These are phyloP conservation scores for Naja naja DNA, from an alignment of 2,113 vertebrate genomes.

Conservation along the genomic window DNA sequence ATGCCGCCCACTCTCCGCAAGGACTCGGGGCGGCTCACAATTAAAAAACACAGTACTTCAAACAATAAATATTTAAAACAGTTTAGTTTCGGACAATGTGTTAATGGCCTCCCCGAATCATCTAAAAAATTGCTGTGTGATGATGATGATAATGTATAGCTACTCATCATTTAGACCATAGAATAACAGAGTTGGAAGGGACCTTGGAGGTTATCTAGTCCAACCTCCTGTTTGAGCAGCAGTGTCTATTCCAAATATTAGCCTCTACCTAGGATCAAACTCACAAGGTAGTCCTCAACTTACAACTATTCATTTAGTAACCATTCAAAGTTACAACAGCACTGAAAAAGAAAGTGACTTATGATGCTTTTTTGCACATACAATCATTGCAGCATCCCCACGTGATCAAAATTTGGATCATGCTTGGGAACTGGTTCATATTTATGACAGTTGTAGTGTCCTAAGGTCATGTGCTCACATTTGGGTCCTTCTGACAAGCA, in stretches of 20 bases:
- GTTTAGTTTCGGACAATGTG: background rate
- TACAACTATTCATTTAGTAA: background rate
- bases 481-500: background rate
- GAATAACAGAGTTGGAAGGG: no score
- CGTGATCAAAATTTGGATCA: background rate
- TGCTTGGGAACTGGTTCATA: background rate
- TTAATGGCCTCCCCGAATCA: background rate
- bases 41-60: no score
- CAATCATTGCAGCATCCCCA: background rate
- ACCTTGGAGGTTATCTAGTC: no score
- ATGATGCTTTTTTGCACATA: background rate
- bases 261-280: no score
- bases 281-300: background rate
- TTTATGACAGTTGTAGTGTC: background rate
- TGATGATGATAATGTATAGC: background rate
- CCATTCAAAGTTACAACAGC: background rate
- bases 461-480: background rate
- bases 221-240: no score
- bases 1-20: no score
- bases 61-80: no score
- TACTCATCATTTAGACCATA: no score
- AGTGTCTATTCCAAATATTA: no score
- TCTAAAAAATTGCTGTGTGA: background rate
- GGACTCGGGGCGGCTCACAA: no score
- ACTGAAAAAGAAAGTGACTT: background rate